Evolutionary conservation across 2,797 vertebrate genomes (phyloP).

Genomic region (Hafferia zeledoni): DNA sequence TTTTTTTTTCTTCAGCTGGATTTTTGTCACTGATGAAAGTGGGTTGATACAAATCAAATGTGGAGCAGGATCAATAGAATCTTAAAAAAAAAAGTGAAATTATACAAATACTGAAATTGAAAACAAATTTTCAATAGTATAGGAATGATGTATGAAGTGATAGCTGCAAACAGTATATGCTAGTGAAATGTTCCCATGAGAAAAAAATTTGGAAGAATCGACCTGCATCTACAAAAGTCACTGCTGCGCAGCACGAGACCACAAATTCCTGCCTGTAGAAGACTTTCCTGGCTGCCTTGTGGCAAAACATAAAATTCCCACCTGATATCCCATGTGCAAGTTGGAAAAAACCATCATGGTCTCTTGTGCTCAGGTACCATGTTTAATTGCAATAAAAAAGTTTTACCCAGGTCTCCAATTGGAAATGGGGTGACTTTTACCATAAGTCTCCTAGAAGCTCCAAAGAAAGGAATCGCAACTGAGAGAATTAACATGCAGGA

Average conservation of each 20-base stretch:
- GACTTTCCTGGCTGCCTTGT: not conserved
- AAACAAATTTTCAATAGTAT: not conserved
- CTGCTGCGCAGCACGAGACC: not conserved
- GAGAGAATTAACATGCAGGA: not conserved
- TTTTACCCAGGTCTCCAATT: not conserved
- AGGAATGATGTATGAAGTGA: not conserved
- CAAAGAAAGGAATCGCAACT: not conserved
- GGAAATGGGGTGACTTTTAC: not conserved
- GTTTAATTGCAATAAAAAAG: not conserved
- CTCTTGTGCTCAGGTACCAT: not conserved
- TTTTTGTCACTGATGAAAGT: not conserved
- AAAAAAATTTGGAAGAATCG: not conserved
- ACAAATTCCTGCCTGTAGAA: not conserved
- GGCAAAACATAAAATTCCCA: not conserved
- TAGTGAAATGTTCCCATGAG: not conserved
- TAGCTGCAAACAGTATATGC: not conserved
- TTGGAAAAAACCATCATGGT: not conserved
- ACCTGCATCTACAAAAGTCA: not conserved
- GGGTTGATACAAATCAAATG: not conserved
- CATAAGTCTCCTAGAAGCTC: not conserved
- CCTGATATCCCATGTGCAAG: fast-evolving
- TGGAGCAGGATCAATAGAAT: not conserved
- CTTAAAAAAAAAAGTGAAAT: not conserved
- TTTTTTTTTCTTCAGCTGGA: not conserved
- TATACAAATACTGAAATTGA: not conserved